These are phyloP conservation scores for Apis dorsata DNA, from an alignment of 1,140 invertebrate genomes.

Conservation along the genomic window DNA sequence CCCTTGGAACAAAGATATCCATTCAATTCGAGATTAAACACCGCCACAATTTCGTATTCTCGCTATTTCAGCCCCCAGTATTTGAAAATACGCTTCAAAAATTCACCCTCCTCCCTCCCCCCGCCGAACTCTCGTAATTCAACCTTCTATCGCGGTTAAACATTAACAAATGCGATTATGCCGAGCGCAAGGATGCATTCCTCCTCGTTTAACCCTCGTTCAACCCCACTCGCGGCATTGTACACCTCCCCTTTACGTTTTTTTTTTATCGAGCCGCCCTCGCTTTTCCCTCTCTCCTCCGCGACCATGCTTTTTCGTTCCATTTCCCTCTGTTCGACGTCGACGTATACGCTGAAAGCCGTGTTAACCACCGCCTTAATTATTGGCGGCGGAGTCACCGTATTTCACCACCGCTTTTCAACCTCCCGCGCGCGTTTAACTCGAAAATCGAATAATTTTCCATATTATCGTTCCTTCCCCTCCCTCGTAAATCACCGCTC, in stretches of 20 bases:
- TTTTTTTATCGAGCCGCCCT: background rate
- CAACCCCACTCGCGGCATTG: background rate
- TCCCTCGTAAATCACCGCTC: constrained; percentile 54
- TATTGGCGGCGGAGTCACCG: constrained; percentile 31
- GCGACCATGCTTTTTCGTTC: background rate
- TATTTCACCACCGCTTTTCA: constrained; percentile 46
- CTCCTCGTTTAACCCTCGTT: background rate
- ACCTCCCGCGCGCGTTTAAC: constrained; percentile 32
- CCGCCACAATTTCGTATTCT: constrained; percentile 6
- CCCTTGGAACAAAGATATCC: background rate
- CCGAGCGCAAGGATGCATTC: background rate
- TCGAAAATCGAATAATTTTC: constrained; percentile 58
- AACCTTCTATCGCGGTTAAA: background rate
- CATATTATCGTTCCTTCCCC: constrained; percentile 31
- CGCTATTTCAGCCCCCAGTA: too few relatives aligned
- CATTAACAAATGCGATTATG: constrained; percentile 42
- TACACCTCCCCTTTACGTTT: background rate
- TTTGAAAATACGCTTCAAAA: constrained; percentile 7
- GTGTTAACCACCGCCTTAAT: constrained; percentile 63
- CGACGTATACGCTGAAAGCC: constrained; percentile 39
- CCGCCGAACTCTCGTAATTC: background rate
- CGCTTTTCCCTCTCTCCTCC: background rate
- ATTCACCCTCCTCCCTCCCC: background rate
- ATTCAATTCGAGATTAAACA: constrained; percentile 9
- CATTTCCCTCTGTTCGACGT: background rate